phyloP scores from a whole-genome alignment of 2,888 invertebrate species.

The Chalcosyrphus nemorum region DNA sequence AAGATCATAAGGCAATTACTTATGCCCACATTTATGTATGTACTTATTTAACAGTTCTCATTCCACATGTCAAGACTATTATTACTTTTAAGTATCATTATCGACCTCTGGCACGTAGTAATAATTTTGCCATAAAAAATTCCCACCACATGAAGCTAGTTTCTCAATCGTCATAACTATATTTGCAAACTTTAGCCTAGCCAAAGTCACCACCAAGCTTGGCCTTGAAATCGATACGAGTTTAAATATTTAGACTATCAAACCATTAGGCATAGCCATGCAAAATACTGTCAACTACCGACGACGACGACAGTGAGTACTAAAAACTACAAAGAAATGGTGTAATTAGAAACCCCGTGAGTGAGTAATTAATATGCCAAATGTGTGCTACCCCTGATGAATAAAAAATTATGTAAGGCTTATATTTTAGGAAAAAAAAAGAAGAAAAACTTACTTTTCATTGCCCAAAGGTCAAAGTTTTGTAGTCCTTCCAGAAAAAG shows the following conservation, averaged over 20 bases:
- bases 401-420: slow-evolving; percentile 46
- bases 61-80: background rate
- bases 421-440: slow-evolving; percentile 28
- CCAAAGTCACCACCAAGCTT: slow-evolving; percentile 13
- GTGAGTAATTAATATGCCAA: slow-evolving; percentile 62
- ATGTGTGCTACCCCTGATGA: slow-evolving; percentile 40
- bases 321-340: slow-evolving; percentile 41
- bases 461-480: slow-evolving; percentile 81
- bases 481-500: slow-evolving; percentile 77
- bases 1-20: background rate
- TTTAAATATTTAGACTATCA: slow-evolving; percentile 67
- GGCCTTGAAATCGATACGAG: slow-evolving; percentile 66
- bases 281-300: slow-evolving; percentile 50
- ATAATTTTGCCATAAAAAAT: slow-evolving; percentile 20
- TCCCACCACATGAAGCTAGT: background rate
- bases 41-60: slow-evolving; percentile 4
- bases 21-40: too few species aligned
- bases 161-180: slow-evolving; percentile 22
- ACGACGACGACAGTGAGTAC: slow-evolving; percentile 52
- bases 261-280: slow-evolving; percentile 46
- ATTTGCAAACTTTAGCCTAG: slow-evolving; percentile 1
- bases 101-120: slow-evolving; percentile 30
- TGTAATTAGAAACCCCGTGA: slow-evolving; percentile 60
- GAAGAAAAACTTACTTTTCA: slow-evolving; percentile 78
- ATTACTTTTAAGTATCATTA: background rate